Evolutionary conservation across 2,113 vertebrate genomes (phyloP), one percentile per base, ranked within the genome.

Genomic region (Notarius lentiginosus): DNA sequence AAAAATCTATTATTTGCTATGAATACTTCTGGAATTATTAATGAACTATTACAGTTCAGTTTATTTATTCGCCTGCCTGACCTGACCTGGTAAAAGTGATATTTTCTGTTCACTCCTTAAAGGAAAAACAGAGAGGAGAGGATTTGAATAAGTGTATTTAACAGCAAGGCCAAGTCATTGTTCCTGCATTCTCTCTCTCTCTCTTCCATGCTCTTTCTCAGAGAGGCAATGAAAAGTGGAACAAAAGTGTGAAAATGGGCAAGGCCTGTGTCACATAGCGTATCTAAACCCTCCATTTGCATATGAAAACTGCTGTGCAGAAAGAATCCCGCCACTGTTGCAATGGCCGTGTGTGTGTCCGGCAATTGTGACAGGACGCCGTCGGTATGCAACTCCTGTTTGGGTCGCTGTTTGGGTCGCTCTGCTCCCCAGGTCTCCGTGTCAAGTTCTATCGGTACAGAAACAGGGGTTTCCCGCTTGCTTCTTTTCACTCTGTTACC

Each of bases 241-340:
- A 90, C 89, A 94, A 94, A 95, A 93, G 93, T 94, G 92, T 93
- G 91, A 92, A 94, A 95, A 94, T 92, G 82, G 92, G 94, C 91
- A 94, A 94, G 92, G 93, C 94, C 94, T 94, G 93, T 94, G 93
- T 94, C 88, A 93, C 94, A 94, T 94, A 95, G 94, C 95, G 95
- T 95, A 95, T 95, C 95, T 95, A 96, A 96, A 95, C 92, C 94
- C 85, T 84, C 73, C 60, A 96, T 96, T 95, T 95, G 94, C 95
- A 96, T 95, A 94, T 95, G 95, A 95, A 96, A 95, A 95, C 94
- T 94, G 85, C 47, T 1, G 88, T 90, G 58, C 92, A 93, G 91
- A 95, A 96, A 95, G 95, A 93, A 93, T 93, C 93, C 92, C 87
- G 89, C 92, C 94, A 93, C 93, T 92, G 93, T 93, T 92, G 93